Evolutionary conservation across 2,888 invertebrate genomes (phyloP).

Genomic region (Pinctada fucata): DNA sequence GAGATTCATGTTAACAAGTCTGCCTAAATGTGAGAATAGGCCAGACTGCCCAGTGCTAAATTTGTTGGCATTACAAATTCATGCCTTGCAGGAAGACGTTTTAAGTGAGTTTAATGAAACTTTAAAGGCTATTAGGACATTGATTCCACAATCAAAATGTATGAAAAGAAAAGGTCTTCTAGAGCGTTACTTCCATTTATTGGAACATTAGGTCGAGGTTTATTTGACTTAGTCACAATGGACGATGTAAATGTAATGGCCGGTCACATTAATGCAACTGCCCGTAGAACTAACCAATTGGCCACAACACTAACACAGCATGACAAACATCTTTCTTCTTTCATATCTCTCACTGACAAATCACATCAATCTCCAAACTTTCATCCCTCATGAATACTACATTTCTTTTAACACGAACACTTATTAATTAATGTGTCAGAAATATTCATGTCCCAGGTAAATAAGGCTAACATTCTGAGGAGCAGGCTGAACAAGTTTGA

Average conservation of each 20-base stretch:
- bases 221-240: slow-evolving; percentile 26
- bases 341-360: slow-evolving; percentile 23
- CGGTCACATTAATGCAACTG: slow-evolving; percentile 14
- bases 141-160: not conserved
- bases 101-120: slow-evolving; percentile 8
- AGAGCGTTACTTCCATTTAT: slow-evolving; percentile 24
- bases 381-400: not conserved
- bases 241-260: slow-evolving; percentile 26
- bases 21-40: slow-evolving; percentile 1
- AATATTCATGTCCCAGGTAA: not conserved
- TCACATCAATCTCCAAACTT: not conserved
- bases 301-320: slow-evolving; percentile 19
- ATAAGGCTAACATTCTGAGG: slow-evolving; percentile 14
- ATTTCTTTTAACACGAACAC: too few species aligned
- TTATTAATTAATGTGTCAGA: not conserved
- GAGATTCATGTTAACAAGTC: not conserved
- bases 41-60: not conserved
- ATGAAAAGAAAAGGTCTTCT: not conserved
- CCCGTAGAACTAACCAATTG: slow-evolving; percentile 13
- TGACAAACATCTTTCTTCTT: slow-evolving; percentile 25
- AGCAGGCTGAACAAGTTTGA: not conserved
- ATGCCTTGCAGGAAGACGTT: not conserved
- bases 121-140: not conserved
- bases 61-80: not conserved
- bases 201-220: slow-evolving; percentile 21